Conservation (phyloP, 53 echinoderm and acorn worm genomes). For the Antedon mediterranea region DNA sequence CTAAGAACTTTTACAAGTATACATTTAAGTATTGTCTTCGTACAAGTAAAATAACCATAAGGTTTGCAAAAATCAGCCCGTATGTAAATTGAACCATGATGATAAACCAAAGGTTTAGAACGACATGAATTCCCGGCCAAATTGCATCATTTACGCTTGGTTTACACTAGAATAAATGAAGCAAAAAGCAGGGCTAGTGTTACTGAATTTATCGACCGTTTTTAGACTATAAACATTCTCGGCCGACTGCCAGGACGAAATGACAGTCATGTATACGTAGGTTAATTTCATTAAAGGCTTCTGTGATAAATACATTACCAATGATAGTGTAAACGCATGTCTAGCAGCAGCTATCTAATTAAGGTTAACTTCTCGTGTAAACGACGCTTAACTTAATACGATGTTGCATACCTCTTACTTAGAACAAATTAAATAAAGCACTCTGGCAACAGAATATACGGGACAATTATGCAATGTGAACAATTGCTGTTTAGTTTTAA, state of each 20-base stretch:
- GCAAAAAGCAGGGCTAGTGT: neutral
- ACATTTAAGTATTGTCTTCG: no score
- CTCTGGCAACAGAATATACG: no score
- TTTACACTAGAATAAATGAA: neutral
- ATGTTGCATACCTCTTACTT: no score
- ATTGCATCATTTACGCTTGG: neutral
- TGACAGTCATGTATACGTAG: neutral
- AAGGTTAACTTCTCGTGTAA: neutral
- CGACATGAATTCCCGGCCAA: neutral
- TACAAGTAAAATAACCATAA: no score
- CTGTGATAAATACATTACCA: neutral
- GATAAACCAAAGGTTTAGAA: neutral
- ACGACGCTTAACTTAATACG: no score
- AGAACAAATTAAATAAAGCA: no score
- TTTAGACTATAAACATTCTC: neutral
- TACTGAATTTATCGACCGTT: neutral
- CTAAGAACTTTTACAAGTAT: no score
- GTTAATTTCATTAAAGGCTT: neutral
- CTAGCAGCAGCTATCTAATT: neutral
- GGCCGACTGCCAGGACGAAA: neutral
- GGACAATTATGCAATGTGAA: no score
- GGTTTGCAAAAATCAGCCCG: no score
- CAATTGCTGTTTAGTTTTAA: no score
- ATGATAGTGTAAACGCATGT: neutral
- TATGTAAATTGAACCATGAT: neutral